Percentiles rank a stretch among this genome's conserved stretches.
Evolutionary conservation across 2,113 vertebrate species (phyloP).

Genomic region (Sinocyclocheilus anophthalmus): DNA sequence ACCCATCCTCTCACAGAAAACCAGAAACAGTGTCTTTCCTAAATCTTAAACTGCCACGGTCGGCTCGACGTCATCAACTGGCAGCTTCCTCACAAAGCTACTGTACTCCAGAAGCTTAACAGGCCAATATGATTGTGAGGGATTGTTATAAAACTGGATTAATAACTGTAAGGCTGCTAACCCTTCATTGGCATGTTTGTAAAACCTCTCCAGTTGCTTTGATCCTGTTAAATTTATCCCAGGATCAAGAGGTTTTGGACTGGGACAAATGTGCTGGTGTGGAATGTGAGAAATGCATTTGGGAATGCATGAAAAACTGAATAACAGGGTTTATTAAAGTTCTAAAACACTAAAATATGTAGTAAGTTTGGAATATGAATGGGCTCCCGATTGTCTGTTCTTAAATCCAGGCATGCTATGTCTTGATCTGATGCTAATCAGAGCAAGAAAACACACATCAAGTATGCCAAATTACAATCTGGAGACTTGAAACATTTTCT

Average conservation of each 20-base stretch:
- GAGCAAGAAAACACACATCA: constrained; percentile 46
- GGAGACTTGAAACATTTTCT: constrained; percentile 9
- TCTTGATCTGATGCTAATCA: constrained; percentile 41
- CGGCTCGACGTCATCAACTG: neutral
- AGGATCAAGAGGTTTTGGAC: constrained; percentile 32
- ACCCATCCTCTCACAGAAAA: neutral
- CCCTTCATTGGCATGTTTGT: neutral
- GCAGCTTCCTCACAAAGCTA: constrained; percentile 5
- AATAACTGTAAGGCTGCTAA: constrained; percentile 24
- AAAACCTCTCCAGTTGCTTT: constrained; percentile 25
- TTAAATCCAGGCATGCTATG: constrained; percentile 38
- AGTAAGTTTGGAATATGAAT: neutral
- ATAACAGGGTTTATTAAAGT: neutral
- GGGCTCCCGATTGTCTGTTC: constrained; percentile 20
- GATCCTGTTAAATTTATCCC: constrained; percentile 7
- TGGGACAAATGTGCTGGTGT: constrained; percentile 4
- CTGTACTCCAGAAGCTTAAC: neutral
- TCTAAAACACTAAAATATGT: neutral
- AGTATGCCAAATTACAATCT: constrained; percentile 36
- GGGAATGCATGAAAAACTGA: neutral
- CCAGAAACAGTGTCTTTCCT: neutral
- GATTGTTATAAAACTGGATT: constrained; percentile 26
- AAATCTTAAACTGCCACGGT: constrained; percentile 4
- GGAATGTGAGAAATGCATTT: constrained; percentile 5
- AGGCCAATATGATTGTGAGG: constrained; percentile 16